These are phyloP conservation scores for Gymnobelideus leadbeateri DNA, from an alignment of 2,113 vertebrate genomes.

Conservation along the genomic window DNA sequence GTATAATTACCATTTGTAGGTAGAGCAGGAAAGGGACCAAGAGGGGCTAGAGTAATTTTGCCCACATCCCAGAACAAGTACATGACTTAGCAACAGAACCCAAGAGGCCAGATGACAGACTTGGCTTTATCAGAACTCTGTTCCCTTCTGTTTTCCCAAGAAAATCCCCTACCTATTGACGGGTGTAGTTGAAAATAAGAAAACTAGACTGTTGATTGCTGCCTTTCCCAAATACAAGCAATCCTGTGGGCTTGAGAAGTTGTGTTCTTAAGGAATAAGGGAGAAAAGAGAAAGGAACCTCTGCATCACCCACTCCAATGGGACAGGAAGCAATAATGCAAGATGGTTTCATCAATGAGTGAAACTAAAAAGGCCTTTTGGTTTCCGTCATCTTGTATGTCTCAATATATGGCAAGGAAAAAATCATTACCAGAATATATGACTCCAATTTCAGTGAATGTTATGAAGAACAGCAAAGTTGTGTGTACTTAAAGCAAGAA, in stretches of 20 bases:
- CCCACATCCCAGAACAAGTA: not conserved
- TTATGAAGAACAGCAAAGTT: slow-evolving; percentile 21
- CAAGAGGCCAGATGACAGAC: slow-evolving; percentile 23
- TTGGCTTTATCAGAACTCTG: not conserved
- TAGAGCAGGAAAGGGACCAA: slow-evolving; percentile 14
- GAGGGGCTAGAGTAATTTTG: slow-evolving; percentile 29
- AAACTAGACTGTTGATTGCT: not conserved
- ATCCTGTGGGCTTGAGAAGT: not conserved
- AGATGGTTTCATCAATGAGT: not conserved
- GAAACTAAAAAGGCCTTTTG: not conserved
- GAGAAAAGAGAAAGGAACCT: not conserved
- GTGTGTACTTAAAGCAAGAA: slow-evolving; percentile 20
- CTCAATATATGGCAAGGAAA: slow-evolving; percentile 31
- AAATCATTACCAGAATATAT: not conserved
- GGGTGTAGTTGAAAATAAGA: slow-evolving; percentile 32
- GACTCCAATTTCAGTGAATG: slow-evolving; percentile 26
- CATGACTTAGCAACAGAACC: not conserved
- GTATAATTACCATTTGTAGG: slow-evolving; percentile 49
- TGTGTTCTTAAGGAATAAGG: slow-evolving; percentile 37
- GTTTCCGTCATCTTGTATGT: not conserved
- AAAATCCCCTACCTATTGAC: not conserved
- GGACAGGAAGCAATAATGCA: not conserved
- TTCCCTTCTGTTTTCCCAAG: slow-evolving; percentile 47
- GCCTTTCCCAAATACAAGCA: slow-evolving; percentile 14
- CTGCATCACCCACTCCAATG: not conserved